Evolutionary conservation across 2,113 vertebrate genomes (phyloP), one percentile per base, ranked within the genome.

Genomic region (Corythaeola cristata): DNA sequence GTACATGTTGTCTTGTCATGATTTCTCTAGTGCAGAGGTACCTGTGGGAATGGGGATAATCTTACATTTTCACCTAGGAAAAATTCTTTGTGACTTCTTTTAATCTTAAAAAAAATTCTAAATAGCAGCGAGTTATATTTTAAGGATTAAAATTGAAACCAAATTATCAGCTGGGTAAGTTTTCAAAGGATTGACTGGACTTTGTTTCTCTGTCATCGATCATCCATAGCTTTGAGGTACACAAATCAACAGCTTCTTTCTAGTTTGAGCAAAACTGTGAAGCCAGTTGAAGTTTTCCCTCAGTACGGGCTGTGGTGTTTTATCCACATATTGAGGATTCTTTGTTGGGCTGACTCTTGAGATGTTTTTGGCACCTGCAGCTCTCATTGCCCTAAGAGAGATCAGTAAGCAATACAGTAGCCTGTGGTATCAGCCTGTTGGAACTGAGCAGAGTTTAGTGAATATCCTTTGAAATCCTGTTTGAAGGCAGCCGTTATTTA

Each of bases 401-500:
- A 78, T 66, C 68, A 88, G 59, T 33, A 73, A 55, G 17, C 77
- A 47, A 49, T 41, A 49, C 11, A 71, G 59, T 50, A 63, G 50
- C 22, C 32, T 77, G 53, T 0, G 3, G 32, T 47, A 81, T 71
- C 55, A 84, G 15, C 63, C 52, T 90, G 18, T 30, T 89, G 49
- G 28, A 92, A 58, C 58, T 15, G 16, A 80, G 37, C 49, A 80
- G 66, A 85, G 23, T 93, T 83, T 50, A 89, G 41, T 32, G 45
- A 85, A 83, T 62, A 83, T 44, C 33, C 39, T 85, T 80, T 90
- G 75, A 93, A 93, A 88, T 35, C 20, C 58, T 37, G 23, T 80
- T 93, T 89, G 63, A 83, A 80, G 50, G 75, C 67, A 83, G 85
- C 81, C 95, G 82, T 41, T 80, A 88, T 63, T 94, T 32, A 84